These are phyloP conservation scores for Herminia tarsipennalis DNA, from an alignment of 2,888 invertebrate species.

Conservation along the genomic window DNA sequence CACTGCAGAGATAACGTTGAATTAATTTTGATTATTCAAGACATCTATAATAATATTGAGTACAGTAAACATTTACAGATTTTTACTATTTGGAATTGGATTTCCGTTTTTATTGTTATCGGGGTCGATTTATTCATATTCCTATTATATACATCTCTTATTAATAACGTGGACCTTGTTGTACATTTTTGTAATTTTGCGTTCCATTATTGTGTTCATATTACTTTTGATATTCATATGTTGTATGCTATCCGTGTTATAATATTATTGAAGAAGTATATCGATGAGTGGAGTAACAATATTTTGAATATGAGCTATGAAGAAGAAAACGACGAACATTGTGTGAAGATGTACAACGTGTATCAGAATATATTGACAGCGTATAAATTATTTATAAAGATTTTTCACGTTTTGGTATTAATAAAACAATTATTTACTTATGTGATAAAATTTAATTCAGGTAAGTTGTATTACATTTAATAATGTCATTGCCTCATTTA, in stretches of 20 bases:
- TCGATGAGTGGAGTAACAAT: conserved; percentile 7
- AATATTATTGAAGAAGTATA: conserved; percentile 5
- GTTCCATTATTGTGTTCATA: too few species aligned
- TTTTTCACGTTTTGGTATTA: conserved; percentile 1
- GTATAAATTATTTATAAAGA: conserved; percentile 8
- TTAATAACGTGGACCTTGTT: neutral
- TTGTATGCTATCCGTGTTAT: conserved; percentile 13
- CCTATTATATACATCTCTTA: neutral
- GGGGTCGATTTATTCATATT: neutral
- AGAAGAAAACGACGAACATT: neutral
- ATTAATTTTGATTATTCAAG: conserved; percentile 20
- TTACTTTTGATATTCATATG: conserved; percentile 11
- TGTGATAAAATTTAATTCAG: too few species aligned
- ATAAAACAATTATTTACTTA: neutral
- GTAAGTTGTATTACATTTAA: too few species aligned
- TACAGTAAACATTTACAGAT: neutral
- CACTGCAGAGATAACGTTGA: conserved; percentile 1
- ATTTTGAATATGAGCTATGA: neutral
- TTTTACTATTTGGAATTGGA: conserved; percentile 16
- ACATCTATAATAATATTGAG: conserved; percentile 4
- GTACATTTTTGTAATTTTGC: too few species aligned
- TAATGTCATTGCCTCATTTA: neutral
- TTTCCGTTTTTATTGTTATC: neutral
- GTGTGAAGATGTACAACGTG: neutral
- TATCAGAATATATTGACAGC: conserved; percentile 8